A percentile compares a stretch with the other conserved stretches of the same genome.
Conservation (phyloP, 1,140 invertebrate species). For the Halictus rubicundus region DNA sequence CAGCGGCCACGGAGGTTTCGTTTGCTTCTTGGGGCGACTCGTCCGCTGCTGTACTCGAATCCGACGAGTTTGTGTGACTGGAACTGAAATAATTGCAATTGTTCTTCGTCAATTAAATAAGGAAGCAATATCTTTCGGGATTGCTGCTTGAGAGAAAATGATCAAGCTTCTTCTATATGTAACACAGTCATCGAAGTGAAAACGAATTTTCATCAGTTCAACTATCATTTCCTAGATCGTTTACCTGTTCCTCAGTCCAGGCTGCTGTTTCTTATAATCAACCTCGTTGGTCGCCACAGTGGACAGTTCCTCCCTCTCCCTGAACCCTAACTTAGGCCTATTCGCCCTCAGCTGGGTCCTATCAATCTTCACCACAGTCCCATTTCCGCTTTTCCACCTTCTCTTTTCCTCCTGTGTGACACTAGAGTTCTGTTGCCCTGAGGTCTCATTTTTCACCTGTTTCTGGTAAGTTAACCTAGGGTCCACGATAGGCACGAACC, state of each 20-base stretch:
- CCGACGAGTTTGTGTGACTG: neutral
- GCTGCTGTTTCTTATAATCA: conserved; percentile 35
- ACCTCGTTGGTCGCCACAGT: conserved; percentile 46
- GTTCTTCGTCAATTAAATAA: neutral
- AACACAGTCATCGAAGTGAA: no score
- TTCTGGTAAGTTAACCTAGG: conserved; percentile 71
- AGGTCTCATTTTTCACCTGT: conserved; percentile 40
- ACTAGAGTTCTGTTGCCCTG: conserved; percentile 31
- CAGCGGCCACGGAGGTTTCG: conserved; percentile 65
- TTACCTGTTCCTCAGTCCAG: conserved; percentile 29
- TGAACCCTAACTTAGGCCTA: conserved; percentile 42
- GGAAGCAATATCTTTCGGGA: no score
- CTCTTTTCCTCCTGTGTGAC: conserved; percentile 54
- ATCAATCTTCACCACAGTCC: conserved; percentile 67
- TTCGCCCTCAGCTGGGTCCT: conserved; percentile 46
- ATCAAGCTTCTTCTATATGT: no score
- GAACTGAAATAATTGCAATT: neutral
- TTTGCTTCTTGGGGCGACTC: conserved; percentile 60
- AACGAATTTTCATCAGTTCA: neutral
- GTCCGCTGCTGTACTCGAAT: conserved; percentile 38
- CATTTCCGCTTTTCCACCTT: conserved; percentile 64
- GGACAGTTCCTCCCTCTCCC: conserved; percentile 56
- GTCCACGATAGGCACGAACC: conserved; percentile 86
- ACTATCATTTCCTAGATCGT: neutral
- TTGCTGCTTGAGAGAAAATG: no score